Base-by-base conservation (phyloP, 1,140 invertebrate genomes). In the Agrilus planipennis region DNA sequence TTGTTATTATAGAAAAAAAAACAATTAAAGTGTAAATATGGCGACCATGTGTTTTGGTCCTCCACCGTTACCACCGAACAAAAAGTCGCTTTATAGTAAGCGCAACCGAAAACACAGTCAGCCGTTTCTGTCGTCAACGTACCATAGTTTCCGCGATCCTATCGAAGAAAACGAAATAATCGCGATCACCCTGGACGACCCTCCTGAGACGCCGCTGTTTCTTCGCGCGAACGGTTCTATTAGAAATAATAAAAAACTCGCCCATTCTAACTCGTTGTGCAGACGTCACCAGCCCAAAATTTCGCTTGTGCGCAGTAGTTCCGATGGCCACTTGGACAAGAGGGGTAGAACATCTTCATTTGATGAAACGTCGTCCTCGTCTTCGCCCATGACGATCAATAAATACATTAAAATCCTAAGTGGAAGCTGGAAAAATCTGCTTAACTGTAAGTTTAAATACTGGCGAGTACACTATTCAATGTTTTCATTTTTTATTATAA, bases 371-470 rank as follows among this genome's bases (percentile, higher is more conserved):
- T n/a, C n/a, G 10, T 22, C 47, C 5, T 34, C 25, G n/a, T 25
- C 30, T 14, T 57, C 62, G 14, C 65, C 64, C 19, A 64, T 70
- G 25, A 68, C 67, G 16, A 63, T 74, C 45, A 71, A 72, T 53
- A 68, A 71, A 47, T 76, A 72, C 54, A 68, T 76, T 21, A 67
- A 69, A 34, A 72, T 68, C 6, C 64, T 75, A 30, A 71, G 71
- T 48, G 73, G 73, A 20, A 73, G 71, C 53, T 76, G 73, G 73
- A 76, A 72, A 56, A 76, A 76, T 58, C 65, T 76, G 39, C 64
- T 76, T 46, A 66, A 72, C 69, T 63, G 73, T 76, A 69, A 75
- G 73, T 76, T n/a, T n/a, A n/a, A n/a, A n/a, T n/a, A n/a, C n/a
- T n/a, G n/a, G n/a, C n/a, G n/a, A n/a, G n/a, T n/a, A n/a, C n/a